Conservation (phyloP, 2,888 invertebrate genomes). For the Ethmia dodecea region DNA sequence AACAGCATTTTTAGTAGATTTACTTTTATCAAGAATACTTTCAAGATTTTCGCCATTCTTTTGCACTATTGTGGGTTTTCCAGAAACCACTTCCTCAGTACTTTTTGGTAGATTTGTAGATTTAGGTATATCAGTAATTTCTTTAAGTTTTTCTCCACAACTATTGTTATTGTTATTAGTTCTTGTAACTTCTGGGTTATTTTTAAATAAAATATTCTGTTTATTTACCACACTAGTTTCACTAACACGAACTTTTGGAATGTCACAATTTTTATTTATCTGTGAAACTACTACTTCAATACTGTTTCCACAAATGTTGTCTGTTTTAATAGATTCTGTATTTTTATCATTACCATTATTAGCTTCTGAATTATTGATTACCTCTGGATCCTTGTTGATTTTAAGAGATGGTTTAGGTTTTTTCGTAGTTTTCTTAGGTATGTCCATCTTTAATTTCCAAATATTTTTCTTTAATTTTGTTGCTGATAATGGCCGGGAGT, state of each 20-base stretch:
- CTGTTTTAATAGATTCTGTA: no score
- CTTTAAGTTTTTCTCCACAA: not conserved
- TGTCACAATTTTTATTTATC: constrained; percentile 13
- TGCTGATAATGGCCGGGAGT: constrained; percentile 59
- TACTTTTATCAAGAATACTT: constrained; percentile 21
- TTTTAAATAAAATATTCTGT: not conserved
- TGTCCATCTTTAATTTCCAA: constrained; percentile 38
- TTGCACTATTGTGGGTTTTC: constrained; percentile 9
- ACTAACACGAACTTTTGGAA: not conserved
- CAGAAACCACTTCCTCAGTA: not conserved
- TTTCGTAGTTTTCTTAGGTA: constrained; percentile 30
- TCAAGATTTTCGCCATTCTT: constrained; percentile 19
- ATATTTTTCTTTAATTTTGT: constrained; percentile 49
- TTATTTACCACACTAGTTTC: not conserved
- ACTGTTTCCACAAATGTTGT: no score
- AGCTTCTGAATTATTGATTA: constrained; percentile 5
- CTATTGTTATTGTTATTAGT: not conserved
- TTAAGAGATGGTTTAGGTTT: constrained; percentile 26
- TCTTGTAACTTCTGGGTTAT: not conserved
- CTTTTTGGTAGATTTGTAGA: constrained; percentile 3
- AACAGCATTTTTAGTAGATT: constrained; percentile 25
- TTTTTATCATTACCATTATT: constrained; percentile 17
- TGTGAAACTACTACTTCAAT: constrained; percentile 10
- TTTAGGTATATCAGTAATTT: not conserved
- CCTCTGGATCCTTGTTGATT: constrained; percentile 20